Evolutionary conservation across 2,113 vertebrate species (phyloP), one percentile per base, ranked within the genome.

Genomic region (Mellivora capensis): DNA sequence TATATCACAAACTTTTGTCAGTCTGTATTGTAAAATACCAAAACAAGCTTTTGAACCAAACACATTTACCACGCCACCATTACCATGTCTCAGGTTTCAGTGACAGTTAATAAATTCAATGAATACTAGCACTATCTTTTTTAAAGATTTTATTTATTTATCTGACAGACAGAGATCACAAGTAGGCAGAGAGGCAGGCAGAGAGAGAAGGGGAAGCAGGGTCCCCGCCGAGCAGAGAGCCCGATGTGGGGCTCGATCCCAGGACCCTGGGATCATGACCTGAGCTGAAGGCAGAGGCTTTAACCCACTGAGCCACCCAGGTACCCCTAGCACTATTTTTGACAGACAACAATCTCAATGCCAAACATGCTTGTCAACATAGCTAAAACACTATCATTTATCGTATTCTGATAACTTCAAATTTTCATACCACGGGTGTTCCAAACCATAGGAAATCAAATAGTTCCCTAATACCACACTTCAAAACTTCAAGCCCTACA

Each of bases 41-140:
- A 95, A 96, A 93, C 37, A 52, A 94, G 29, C 44, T 94, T 97
- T 94, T 94, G 54, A 91, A 42, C 69, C 59, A 74, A 74, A 87
- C 89, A 44, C 25, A 54, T 76, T 89, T 69, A 90, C 21, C 29
- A 25, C 23, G 69, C 14, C 44, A 79, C 84, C 23, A 83, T 79
- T 87, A 83, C 69, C 71, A 89, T 62, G 81, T 84, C 61, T 49
- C 42, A 90, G 49, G 44, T 89, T 97, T 96, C 77, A 42, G 54
- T 83, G 82, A 91, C 82, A 91, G 59, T 94, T 93, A 93, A 71
- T 93, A 57, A 79, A 96, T 94, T 42, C 76, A 62, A 47, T n/a
- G 49, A 76, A 80, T 47, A 39, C 47, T 59, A 49, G 23, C 49
- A 47, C n/a, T 89, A 4, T 64, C 82, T 94, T 86, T 89, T n/a